Evolutionary conservation across 2,888 invertebrate genomes (phyloP), one percentile per base, ranked within the genome.

Genomic region (Heliconius ismenius): DNA sequence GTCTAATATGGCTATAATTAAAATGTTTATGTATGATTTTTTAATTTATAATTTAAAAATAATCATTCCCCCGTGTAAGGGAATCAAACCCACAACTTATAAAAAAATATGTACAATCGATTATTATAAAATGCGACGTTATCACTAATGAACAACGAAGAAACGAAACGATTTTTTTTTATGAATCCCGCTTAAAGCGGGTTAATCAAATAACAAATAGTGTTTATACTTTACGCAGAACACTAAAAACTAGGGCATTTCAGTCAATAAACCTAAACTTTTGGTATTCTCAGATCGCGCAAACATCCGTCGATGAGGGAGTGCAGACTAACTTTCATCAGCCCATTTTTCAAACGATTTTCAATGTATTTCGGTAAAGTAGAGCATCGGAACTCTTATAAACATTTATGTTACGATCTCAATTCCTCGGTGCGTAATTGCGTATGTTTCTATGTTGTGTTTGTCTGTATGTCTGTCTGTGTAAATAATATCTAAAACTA

Each of bases 261-360:
- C 78, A 76, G 74, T 68, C 72, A 49, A 78, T 76, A 49, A 43
- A 39, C 21, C 49, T 67, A 75, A 72, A 79, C 76, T 65, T 28
- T 81, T 79, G 79, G 81, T 81, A 86, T 85, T 86, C 82, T 85
- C 84, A 85, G 87, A 86, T 84, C 85, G 85, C 81, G 87, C 86
- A 91, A 90, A 89, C 89, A 90, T 86, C 86, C 85, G 86, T 85
- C 86, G 81, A 78, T 76, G 80, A 78, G 80, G 80, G 85, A 81
- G 82, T 90, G 91, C 86, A 85, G 83, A 85, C 86, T 80, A 85
- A 82, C 82, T 89, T 91, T 91, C 90, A 88, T 83, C 92, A 90
- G 89, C 84, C 83, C 86, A 89, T 91, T 91, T 91, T 91, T 91
- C 88, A 88, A 85, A 79, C 85, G 85, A 84, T 87, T 88, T 85